These are phyloP conservation scores for Ophioninae sp. DNA, from an alignment of 2,888 invertebrate species.

Conservation along the genomic window DNA sequence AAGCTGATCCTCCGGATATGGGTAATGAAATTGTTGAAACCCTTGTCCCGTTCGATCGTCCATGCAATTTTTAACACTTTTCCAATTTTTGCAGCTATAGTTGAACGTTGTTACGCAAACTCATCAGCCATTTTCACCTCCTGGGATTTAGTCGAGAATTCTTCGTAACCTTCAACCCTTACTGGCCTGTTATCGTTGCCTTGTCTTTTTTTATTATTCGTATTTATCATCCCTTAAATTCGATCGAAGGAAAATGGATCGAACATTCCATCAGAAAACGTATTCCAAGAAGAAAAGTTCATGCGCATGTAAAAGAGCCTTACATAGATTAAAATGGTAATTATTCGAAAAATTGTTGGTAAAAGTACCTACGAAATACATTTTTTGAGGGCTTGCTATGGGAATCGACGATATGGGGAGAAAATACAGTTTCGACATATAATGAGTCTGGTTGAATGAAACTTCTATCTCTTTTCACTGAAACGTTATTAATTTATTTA, in stretches of 20 bases:
- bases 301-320: no score
- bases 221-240: background rate
- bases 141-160: background rate
- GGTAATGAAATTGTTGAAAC: conserved; percentile 32
- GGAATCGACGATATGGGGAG: no score
- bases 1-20: conserved; percentile 30
- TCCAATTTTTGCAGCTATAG: background rate
- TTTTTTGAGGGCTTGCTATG: no score
- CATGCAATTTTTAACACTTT: conserved; percentile 20
- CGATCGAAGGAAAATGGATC: background rate
- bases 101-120: background rate
- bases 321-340: background rate
- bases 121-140: background rate
- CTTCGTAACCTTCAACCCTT: background rate
- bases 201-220: background rate
- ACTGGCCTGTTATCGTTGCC: background rate
- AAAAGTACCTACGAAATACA: no score
- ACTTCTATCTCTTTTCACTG: no score
- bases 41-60: conserved; percentile 2
- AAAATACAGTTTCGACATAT: no score
- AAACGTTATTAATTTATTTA: no score
- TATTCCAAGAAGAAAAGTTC: no score
- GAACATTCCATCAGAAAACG: background rate
- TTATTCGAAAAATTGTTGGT: background rate
- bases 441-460: no score